Evolutionary conservation across 2,113 vertebrate species (phyloP).

Genomic region (Taurulus bubalis): DNA sequence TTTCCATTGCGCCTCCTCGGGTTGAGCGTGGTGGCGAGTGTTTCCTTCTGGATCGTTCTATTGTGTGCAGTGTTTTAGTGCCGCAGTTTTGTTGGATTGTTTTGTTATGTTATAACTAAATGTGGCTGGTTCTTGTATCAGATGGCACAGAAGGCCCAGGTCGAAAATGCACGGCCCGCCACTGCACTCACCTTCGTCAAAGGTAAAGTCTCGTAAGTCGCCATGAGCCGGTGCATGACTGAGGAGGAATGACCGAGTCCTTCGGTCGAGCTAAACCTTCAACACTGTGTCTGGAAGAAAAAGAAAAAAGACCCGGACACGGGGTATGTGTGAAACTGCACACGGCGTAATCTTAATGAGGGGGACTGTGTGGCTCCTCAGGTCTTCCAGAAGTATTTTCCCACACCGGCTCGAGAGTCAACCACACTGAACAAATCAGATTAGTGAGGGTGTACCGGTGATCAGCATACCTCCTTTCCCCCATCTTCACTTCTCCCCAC

Average conservation of each 20-base stretch:
- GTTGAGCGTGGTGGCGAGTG: no score
- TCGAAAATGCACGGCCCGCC: no score
- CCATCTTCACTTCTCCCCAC: constrained; percentile 68
- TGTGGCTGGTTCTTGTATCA: no score
- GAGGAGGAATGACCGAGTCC: constrained; percentile 35
- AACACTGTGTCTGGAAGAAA: neutral
- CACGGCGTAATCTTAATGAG: constrained; percentile 65
- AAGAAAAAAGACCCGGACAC: neutral
- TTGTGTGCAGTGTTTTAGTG: no score
- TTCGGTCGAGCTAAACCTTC: constrained; percentile 14
- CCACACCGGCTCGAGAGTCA: constrained; percentile 84
- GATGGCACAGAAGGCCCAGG: no score
- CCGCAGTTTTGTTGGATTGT: no score
- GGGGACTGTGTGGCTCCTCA: constrained; percentile 59
- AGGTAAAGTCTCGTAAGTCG: constrained; percentile 67
- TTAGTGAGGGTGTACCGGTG: constrained; percentile 79
- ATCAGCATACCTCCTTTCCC: constrained; percentile 74
- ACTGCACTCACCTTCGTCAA: constrained; percentile 67
- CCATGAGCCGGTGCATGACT: constrained; percentile 53
- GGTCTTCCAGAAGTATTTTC: constrained; percentile 79
- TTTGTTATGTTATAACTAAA: no score
- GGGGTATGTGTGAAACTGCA: constrained; percentile 65
- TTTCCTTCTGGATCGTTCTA: no score
- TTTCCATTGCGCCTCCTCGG: no score
- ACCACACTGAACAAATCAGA: constrained; percentile 87